Evolutionary conservation across 2,113 vertebrate species (phyloP).

Genomic region (Cyrtonyx montezumae): DNA sequence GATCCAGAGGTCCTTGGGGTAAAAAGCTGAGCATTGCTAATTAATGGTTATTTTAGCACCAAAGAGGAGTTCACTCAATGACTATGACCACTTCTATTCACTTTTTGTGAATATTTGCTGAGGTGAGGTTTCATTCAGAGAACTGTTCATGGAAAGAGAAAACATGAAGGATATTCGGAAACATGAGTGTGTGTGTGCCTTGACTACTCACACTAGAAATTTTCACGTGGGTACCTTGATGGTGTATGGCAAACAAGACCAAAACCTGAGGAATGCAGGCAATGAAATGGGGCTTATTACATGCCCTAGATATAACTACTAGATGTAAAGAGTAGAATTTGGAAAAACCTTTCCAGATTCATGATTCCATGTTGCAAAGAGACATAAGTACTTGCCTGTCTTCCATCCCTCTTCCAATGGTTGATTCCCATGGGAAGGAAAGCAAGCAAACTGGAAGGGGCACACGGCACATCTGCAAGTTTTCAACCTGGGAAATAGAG

Average conservation of each 20-base stretch:
- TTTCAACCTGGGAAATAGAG: not conserved
- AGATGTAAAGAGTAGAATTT: not conserved
- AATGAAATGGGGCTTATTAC: fast-evolving
- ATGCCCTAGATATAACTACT: not conserved
- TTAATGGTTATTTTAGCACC: not conserved
- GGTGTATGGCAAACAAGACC: not conserved
- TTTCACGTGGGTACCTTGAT: not conserved
- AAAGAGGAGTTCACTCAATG: not conserved
- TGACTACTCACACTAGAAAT: not conserved
- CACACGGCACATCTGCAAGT: not conserved
- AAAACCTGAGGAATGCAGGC: not conserved
- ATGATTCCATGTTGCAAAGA: not conserved
- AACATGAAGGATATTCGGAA: not conserved
- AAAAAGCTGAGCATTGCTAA: not conserved
- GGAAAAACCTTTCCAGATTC: not conserved
- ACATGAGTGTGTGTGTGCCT: not conserved
- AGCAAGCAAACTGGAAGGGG: not conserved
- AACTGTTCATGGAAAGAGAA: not conserved
- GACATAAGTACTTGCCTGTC: not conserved
- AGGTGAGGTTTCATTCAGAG: not conserved
- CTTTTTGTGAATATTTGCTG: not conserved
- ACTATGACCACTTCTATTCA: not conserved
- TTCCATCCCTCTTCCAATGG: not conserved
- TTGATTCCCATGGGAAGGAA: not conserved
- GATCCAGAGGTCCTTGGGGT: not conserved